A percentile compares a stretch with the other conserved stretches of the same genome.
phyloP scores from a whole-genome alignment of 2,888 invertebrate genomes.

The Apotomis turbidana region DNA sequence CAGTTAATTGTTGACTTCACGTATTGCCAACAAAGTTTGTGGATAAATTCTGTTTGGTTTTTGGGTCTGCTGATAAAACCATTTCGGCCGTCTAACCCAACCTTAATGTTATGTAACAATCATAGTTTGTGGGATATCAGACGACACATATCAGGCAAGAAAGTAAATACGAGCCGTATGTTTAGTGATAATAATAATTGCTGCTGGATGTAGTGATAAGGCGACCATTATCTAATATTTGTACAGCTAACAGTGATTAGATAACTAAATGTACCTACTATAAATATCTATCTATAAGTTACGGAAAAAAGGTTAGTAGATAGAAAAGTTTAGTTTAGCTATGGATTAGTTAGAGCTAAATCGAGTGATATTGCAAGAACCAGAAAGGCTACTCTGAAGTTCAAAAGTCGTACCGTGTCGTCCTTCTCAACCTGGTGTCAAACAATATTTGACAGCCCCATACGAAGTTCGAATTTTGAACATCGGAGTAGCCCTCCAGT shows the following conservation, averaged over 20 bases:
- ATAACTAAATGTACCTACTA: constrained; percentile 59
- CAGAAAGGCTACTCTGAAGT: too few species aligned
- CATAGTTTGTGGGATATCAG: constrained; percentile 46
- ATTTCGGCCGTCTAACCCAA: constrained; percentile 25
- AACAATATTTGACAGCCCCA: too few species aligned
- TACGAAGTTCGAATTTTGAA: too few species aligned
- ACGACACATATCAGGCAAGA: constrained; percentile 65
- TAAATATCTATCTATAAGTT: constrained; percentile 60
- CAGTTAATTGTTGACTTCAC: too few species aligned
- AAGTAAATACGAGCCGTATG: constrained; percentile 43
- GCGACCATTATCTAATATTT: constrained; percentile 78
- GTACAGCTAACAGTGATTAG: constrained; percentile 70
- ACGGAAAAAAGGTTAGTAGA: constrained; percentile 53
- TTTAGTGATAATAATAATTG: constrained; percentile 80
- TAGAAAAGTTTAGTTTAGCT: constrained; percentile 8
- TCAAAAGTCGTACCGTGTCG: too few species aligned
- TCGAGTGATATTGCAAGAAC: too few species aligned
- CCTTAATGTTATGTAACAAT: constrained; percentile 38
- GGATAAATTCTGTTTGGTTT: too few species aligned
- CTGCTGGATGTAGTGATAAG: constrained; percentile 76
- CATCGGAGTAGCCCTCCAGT: too few species aligned
- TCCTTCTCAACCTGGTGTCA: too few species aligned
- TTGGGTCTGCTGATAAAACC: not conserved
- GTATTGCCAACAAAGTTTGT: too few species aligned
- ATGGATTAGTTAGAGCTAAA: not conserved